Evolutionary conservation across 1,140 invertebrate species (phyloP).

Genomic region (Laupala kohalensis): DNA sequence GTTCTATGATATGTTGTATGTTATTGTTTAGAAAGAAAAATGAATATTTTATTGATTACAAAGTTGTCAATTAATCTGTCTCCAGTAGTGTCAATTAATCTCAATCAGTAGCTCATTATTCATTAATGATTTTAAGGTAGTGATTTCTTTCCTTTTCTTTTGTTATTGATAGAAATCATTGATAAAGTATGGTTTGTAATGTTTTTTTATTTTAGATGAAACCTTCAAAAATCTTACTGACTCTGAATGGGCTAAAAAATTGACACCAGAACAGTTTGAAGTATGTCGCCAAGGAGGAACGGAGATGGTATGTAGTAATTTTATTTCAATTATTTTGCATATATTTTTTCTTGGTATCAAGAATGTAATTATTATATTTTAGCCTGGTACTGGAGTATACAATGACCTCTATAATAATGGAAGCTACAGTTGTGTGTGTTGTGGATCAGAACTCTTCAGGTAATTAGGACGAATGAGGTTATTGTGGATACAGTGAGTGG

Average conservation of each 20-base stretch:
- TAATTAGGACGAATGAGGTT: neutral
- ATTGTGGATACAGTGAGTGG: too few species aligned
- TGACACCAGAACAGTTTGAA: neutral
- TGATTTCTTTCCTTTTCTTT: too few species aligned
- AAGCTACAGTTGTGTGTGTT: neutral
- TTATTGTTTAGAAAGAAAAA: too few species aligned
- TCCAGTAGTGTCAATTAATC: too few species aligned
- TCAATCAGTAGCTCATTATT: too few species aligned
- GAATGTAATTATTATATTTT: neutral
- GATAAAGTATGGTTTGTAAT: too few species aligned
- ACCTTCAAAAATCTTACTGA: neutral
- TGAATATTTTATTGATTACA: too few species aligned
- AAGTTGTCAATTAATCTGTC: too few species aligned
- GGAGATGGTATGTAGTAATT: neutral
- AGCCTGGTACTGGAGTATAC: neutral
- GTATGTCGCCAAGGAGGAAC: neutral
- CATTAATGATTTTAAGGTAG: too few species aligned
- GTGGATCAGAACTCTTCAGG: neutral
- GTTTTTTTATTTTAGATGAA: neutral
- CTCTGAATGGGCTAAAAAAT: neutral
- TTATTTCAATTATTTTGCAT: too few species aligned
- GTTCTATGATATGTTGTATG: too few species aligned
- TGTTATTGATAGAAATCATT: too few species aligned
- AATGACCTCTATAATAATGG: neutral
- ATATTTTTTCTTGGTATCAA: neutral